Evolutionary conservation across 2,797 vertebrate genomes (phyloP).

Genomic region (Chrysocyon brachyurus): DNA sequence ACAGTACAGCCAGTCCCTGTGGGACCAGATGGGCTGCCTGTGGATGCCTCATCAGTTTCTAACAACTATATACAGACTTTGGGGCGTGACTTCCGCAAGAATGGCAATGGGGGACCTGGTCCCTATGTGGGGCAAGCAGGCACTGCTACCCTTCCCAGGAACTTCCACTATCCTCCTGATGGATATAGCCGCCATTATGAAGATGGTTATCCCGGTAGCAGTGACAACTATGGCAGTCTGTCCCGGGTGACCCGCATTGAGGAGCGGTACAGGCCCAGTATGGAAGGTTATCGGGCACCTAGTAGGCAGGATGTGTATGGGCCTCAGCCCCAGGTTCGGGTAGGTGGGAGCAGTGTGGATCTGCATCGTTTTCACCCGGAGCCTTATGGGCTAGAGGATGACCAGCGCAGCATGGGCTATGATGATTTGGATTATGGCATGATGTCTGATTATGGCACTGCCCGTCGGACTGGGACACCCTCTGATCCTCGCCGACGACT

Average conservation of each 20-base stretch:
- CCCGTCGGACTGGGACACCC: constrained; percentile 90
- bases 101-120: constrained; percentile 87
- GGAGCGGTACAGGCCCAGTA: constrained; percentile 93
- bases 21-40: constrained; percentile 93
- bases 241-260: constrained; percentile 94
- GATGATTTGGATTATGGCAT: constrained; percentile 96
- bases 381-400: constrained; percentile 95
- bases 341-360: constrained; percentile 96
- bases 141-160: constrained; percentile 95
- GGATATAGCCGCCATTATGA: constrained; percentile 90
- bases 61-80: constrained; percentile 92
- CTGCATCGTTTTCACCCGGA: constrained; percentile 95
- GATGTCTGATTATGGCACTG: constrained; percentile 93
- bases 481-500: constrained; percentile 92
- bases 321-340: constrained; percentile 96
- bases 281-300: constrained; percentile 94
- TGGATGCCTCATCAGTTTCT: constrained; percentile 92
- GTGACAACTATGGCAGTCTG: constrained; percentile 93
- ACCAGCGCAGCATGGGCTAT: constrained; percentile 95
- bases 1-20: constrained; percentile 92
- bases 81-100: constrained; percentile 94
- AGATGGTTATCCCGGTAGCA: constrained; percentile 89
- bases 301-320: constrained; percentile 96
- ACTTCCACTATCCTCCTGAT: constrained; percentile 95
- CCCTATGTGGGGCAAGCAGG: constrained; percentile 89